Percentiles rank a stretch among this genome's conserved stretches.
phyloP scores from a whole-genome alignment of 2,113 vertebrate species.

The Columba livia region DNA sequence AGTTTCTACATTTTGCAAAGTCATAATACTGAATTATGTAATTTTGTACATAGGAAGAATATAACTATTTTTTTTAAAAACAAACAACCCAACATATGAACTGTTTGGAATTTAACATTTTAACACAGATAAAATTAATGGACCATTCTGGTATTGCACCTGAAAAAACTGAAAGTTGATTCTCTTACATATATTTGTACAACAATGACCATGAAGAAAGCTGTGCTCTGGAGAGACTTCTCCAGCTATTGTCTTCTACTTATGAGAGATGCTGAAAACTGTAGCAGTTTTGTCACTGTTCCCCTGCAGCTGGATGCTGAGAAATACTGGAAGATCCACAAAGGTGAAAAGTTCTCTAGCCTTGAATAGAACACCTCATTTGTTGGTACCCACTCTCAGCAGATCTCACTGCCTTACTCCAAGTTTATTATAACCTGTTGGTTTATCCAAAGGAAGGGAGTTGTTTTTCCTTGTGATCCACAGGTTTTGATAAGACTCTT shows the following conservation, averaged over 20 bases:
- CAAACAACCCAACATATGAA: neutral
- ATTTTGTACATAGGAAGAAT: neutral
- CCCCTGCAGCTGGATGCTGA: neutral
- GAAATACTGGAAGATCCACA: neutral
- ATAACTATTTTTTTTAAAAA: neutral
- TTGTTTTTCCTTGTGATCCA: neutral
- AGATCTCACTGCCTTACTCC: neutral
- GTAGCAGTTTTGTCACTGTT: neutral
- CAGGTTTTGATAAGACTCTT: neutral
- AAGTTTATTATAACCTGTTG: neutral
- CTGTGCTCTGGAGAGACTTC: neutral
- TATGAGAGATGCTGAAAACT: neutral
- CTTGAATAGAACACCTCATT: neutral
- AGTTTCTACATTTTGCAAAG: neutral
- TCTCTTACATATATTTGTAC: neutral
- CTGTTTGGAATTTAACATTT: neutral
- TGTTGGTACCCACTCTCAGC: neutral
- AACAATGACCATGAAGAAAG: neutral
- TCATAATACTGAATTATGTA: neutral
- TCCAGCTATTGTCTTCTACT: neutral
- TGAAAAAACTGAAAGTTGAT: neutral
- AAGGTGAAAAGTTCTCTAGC: neutral
- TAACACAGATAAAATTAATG: neutral
- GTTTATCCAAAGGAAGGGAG: neutral
- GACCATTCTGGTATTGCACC: neutral